These are phyloP conservation scores for Cryptoleucopteryx plumbea DNA, from an alignment of 2,113 vertebrate species.

Conservation along the genomic window DNA sequence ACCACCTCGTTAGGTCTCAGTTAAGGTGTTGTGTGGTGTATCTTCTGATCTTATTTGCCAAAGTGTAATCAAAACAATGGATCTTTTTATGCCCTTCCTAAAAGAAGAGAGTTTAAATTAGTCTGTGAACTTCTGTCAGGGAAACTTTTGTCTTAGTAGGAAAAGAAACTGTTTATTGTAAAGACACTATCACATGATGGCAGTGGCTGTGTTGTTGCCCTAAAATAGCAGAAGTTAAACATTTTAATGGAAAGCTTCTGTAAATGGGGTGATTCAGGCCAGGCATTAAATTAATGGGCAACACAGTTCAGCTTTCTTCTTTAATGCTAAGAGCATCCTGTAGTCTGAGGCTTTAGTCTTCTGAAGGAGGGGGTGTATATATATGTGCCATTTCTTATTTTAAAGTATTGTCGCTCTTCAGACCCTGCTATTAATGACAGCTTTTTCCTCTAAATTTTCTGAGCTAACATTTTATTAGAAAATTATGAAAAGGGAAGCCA, in stretches of 20 bases:
- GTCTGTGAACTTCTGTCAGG: not conserved
- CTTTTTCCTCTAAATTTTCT: not conserved
- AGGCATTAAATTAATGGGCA: not conserved
- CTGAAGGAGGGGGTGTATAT: not conserved
- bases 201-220: not conserved
- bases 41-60: not conserved
- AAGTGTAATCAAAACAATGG: not conserved
- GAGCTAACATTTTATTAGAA: not conserved
- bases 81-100: not conserved
- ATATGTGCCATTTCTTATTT: not conserved
- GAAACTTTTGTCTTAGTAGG: not conserved
- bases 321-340: not conserved
- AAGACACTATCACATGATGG: not conserved
- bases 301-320: not conserved
- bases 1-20: not conserved
- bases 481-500: not conserved
- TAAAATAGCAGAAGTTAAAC: not conserved
- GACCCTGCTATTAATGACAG: not conserved
- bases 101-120: not conserved
- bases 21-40: not conserved
- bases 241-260: not conserved
- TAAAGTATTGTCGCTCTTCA: not conserved
- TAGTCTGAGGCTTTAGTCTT: not conserved
- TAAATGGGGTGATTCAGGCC: not conserved
- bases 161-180: not conserved